These are phyloP conservation scores for Rhineura floridana DNA, from an alignment of 2,113 vertebrate genomes.

Conservation along the genomic window DNA sequence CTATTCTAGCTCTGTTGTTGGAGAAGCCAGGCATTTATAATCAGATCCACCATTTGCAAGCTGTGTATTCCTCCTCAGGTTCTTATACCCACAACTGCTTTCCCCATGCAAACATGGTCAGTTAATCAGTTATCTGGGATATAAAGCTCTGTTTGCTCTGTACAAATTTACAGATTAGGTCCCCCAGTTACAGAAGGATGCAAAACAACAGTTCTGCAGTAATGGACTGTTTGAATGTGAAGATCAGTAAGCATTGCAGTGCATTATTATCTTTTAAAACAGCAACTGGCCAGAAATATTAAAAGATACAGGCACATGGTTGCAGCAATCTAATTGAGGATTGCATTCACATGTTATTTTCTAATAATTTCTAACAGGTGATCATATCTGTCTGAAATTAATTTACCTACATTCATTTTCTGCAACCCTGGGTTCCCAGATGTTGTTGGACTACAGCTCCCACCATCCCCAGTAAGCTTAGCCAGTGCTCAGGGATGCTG, in stretches of 20 bases:
- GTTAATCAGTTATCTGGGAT: conserved; percentile 35
- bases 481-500: too few species aligned
- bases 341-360: background rate
- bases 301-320: background rate
- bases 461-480: too few species aligned
- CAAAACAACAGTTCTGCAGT: background rate
- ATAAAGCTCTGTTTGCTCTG: conserved; percentile 41
- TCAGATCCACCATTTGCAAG: conserved; percentile 6
- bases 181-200: background rate
- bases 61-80: conserved; percentile 14
- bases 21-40: conserved; percentile 9
- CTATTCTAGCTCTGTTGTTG: conserved; percentile 3
- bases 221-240: conserved; percentile 10
- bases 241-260: background rate
- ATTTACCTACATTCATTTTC: too few species aligned
- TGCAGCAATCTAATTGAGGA: conserved; percentile 7
- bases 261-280: conserved; percentile 5
- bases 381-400: background rate
- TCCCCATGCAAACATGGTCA: conserved; percentile 18
- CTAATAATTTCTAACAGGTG: background rate
- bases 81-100: conserved; percentile 22
- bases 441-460: too few species aligned
- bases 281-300: background rate
- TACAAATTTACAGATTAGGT: conserved; percentile 20
- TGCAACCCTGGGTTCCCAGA: too few species aligned